phyloP scores from a whole-genome alignment of 2,888 invertebrate species.

The Heteromyza rotundicornis region DNA sequence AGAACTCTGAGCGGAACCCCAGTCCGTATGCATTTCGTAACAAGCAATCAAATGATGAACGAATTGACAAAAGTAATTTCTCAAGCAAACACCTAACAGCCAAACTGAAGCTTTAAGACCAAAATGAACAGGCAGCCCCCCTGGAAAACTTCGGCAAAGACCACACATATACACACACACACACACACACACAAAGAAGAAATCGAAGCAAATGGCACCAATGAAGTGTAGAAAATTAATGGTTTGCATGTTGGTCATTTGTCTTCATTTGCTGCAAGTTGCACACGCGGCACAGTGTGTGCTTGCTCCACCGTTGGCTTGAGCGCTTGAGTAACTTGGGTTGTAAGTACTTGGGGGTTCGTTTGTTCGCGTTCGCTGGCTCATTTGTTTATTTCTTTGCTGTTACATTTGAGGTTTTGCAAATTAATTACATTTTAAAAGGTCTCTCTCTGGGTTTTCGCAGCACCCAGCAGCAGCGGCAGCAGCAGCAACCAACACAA shows the following conservation, averaged over 20 bases:
- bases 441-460: too few species aligned
- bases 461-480: too few species aligned
- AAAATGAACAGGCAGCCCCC: constrained; percentile 31
- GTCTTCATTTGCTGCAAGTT: constrained; percentile 52
- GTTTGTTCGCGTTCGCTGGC: constrained; percentile 23
- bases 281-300: too few species aligned
- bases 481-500: too few species aligned
- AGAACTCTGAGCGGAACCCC: too few species aligned
- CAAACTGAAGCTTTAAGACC: not conserved
- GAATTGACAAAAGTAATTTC: constrained; percentile 41
- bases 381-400: constrained; percentile 3
- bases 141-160: not conserved
- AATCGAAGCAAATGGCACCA: constrained; percentile 24
- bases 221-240: constrained; percentile 54
- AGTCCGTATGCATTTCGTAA: too few species aligned
- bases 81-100: constrained; percentile 39
- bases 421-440: constrained; percentile 34
- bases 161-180: constrained; percentile 16
- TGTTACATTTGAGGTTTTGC: constrained; percentile 14
- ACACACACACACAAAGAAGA: too few species aligned
- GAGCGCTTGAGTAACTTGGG: not conserved
- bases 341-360: too few species aligned
- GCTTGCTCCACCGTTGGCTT: too few species aligned
- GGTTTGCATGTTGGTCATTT: constrained; percentile 58
- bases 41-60: constrained; percentile 18